phyloP scores from a whole-genome alignment of 2,113 vertebrate species.

The Nansenia antarctica region DNA sequence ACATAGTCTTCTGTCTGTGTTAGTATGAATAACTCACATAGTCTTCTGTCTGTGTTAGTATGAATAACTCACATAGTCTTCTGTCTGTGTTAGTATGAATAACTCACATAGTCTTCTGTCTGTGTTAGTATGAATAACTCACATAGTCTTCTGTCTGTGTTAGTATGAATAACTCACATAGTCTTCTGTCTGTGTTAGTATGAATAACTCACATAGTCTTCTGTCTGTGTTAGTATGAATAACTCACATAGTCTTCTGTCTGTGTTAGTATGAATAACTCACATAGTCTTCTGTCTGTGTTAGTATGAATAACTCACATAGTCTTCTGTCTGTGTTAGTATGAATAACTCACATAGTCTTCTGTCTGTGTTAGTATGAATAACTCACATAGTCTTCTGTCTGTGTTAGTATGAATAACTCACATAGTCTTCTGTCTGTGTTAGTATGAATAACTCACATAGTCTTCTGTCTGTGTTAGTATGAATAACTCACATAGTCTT shows the following conservation, averaged over 20 bases:
- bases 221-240: conserved; percentile 33
- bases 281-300: conserved; percentile 23
- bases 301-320: conserved; percentile 27
- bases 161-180: conserved; percentile 27
- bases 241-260: conserved; percentile 20
- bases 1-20: conserved; percentile 23
- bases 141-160: conserved; percentile 23
- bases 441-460: conserved; percentile 27
- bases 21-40: conserved; percentile 27
- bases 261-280: conserved; percentile 34
- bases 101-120: conserved; percentile 20
- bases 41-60: conserved; percentile 22
- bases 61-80: conserved; percentile 30
- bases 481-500: conserved; percentile 30
- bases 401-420: conserved; percentile 34
- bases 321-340: conserved; percentile 22
- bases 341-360: conserved; percentile 30
- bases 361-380: conserved; percentile 33
- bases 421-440: conserved; percentile 23
- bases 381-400: conserved; percentile 20
- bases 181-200: conserved; percentile 22
- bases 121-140: conserved; percentile 34
- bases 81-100: conserved; percentile 33
- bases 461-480: conserved; percentile 22
- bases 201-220: conserved; percentile 30